Conservation (phyloP, 2,113 vertebrate genomes). For the Octodon degus region DNA sequence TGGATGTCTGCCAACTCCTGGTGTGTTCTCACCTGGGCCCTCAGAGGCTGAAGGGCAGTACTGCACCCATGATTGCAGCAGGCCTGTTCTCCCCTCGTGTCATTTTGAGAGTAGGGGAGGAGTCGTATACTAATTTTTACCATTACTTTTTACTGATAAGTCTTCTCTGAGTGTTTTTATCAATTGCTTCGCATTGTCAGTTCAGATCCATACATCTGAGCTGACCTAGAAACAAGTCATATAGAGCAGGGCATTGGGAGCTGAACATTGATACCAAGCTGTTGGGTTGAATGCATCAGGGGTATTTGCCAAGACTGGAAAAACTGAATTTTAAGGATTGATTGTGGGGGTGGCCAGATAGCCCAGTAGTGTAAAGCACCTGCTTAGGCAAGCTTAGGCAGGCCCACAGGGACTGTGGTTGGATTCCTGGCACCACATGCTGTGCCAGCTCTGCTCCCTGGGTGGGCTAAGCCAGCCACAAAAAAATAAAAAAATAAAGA, state of each 20-base stretch:
- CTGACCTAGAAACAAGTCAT: neutral
- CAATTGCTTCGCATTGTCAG: neutral
- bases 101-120: neutral
- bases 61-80: neutral
- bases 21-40: neutral
- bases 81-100: neutral
- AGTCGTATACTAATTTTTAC: neutral
- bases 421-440: too few species aligned
- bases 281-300: neutral
- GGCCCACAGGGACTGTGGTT: too few species aligned
- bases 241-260: neutral
- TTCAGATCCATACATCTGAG: neutral
- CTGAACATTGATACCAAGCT: slow-evolving; percentile 29
- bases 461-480: too few species aligned
- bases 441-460: too few species aligned
- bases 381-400: too few species aligned
- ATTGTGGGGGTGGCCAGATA: neutral
- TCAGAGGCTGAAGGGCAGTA: neutral
- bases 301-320: slow-evolving; percentile 42
- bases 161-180: neutral
- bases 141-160: neutral
- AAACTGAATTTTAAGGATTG: slow-evolving; percentile 46
- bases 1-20: neutral
- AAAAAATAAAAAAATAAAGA: too few species aligned
- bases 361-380: too few species aligned